Conservation (phyloP, 2,113 vertebrate species). For the Calidris pygmaea region DNA sequence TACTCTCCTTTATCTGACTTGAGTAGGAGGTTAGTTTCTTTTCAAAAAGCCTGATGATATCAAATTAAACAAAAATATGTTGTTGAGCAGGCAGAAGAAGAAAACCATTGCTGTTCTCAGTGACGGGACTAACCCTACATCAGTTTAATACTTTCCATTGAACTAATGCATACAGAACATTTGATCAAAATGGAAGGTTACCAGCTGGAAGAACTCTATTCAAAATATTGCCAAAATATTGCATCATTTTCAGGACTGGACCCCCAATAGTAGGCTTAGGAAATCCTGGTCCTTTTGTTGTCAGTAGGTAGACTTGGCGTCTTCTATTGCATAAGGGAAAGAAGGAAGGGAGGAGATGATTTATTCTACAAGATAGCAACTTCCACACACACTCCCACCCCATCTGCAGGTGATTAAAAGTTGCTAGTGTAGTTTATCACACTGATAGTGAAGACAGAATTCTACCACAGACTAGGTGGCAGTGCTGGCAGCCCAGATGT, state of each 20-base stretch:
- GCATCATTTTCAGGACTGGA: background rate
- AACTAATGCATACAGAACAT: background rate
- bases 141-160: background rate
- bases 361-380: background rate
- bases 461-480: background rate
- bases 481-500: background rate
- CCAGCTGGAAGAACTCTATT: background rate
- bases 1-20: background rate
- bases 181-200: background rate
- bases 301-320: background rate
- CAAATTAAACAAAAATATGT: background rate
- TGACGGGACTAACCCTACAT: background rate
- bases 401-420: conserved; percentile 33
- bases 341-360: background rate
- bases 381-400: background rate
- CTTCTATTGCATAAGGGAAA: background rate
- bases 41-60: background rate
- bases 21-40: background rate
- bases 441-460: background rate
- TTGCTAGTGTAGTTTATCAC: background rate
- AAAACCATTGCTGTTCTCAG: background rate
- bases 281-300: background rate
- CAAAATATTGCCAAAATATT: background rate
- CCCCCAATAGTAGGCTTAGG: background rate
- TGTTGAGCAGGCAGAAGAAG: background rate